Evolutionary conservation across 2,888 invertebrate genomes (phyloP), one percentile per base, ranked within the genome.

Genomic region (Dioctria rufipes): DNA sequence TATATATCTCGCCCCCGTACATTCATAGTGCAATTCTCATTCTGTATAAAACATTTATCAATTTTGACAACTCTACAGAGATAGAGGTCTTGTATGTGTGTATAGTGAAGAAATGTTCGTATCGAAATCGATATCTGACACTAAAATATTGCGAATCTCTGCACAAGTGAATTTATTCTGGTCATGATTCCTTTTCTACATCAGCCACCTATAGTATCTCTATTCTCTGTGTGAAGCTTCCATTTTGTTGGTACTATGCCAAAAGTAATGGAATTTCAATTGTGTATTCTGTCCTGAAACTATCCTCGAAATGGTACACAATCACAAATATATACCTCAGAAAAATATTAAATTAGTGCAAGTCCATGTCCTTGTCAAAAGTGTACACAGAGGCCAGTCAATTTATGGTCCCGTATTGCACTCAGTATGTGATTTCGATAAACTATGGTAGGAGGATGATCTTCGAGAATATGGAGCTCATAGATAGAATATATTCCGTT

Each of bases 121-220:
- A 77, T 61, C 77, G 37, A 43, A 77, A 63, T 77, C 77, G 61
- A 61, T 77, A 77, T 60, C 60, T 77, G 80, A 80, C 66, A 77
- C 65, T 80, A 75, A 80, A 63, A 80, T 80, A 80, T 80, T 80
- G 54, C 80, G 66, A 80, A 77, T 80, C 80, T 63, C 49, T 80
- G 77, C 43, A 67, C 49, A 54, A 79, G 66, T 54, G 67, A 80
- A 80, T 77, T 80, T 80, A 80, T 80, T 80, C 80, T 13, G 77
- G 80, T 80, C 80, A 77, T 80, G 80, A 80, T 80, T 73, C 5
- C 39, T 60, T 73, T 75, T 46, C 25, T 25, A 25, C 25, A 25
- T 25, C 49, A 11, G n/a, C 11, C 13, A n/a, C 46, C 11, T 25
- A 25, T 40, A 69, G 46, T 58, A 58, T 13, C 13, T 9, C 13